A percentile compares a stretch with the other conserved stretches of the same genome.
These are phyloP conservation scores for Phyllotis vaccarum DNA, from an alignment of 2,797 vertebrate species.

Conservation along the genomic window DNA sequence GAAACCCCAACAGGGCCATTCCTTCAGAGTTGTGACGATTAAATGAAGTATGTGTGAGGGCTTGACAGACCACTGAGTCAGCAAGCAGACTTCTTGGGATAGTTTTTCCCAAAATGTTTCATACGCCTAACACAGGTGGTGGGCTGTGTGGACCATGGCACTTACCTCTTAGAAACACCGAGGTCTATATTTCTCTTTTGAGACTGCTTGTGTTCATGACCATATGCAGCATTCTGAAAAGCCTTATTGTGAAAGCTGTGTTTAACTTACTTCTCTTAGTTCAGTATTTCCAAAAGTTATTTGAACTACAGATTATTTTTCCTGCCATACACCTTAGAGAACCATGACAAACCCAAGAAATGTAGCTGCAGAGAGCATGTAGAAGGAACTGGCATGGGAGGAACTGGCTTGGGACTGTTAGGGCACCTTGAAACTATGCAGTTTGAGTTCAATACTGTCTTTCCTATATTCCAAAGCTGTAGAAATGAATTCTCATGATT, in stretches of 20 bases:
- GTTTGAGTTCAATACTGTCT: constrained; percentile 26
- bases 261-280: constrained; percentile 26
- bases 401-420: not conserved
- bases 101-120: not conserved
- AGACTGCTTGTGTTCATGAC: not conserved
- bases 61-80: not conserved
- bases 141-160: not conserved
- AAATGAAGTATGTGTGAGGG: not conserved
- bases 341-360: not conserved
- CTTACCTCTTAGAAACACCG: not conserved
- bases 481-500: constrained; percentile 57
- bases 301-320: not conserved
- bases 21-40: not conserved
- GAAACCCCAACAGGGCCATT: not conserved
- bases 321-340: not conserved
- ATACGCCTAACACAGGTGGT: not conserved
- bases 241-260: not conserved
- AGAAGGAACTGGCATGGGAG: not conserved
- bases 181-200: not conserved
- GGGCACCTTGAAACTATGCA: constrained; percentile 37
- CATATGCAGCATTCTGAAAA: not conserved
- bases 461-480: constrained; percentile 1
- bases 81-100: not conserved
- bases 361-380: not conserved
- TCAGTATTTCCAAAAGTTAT: constrained; percentile 15